These are phyloP conservation scores for Campylorhamphus procurvoides DNA, from an alignment of 2,113 vertebrate species.

Conservation along the genomic window DNA sequence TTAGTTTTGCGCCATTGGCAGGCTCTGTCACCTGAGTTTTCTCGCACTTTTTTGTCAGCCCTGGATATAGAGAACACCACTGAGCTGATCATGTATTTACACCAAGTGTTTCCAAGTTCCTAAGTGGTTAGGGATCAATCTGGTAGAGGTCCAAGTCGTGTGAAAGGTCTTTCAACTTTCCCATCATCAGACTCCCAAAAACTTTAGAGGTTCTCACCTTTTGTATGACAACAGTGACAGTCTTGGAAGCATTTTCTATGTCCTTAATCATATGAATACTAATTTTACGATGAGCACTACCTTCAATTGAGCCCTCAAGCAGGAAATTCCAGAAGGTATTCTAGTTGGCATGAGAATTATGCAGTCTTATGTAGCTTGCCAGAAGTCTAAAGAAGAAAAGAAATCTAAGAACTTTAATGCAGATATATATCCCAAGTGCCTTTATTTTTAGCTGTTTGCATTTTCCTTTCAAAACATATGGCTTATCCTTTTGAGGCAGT, in stretches of 20 bases:
- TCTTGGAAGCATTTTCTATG: background rate
- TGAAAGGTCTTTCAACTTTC: background rate
- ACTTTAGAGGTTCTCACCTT: background rate
- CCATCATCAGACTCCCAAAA: background rate
- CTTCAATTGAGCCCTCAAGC: background rate
- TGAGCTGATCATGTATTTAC: background rate
- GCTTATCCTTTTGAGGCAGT: background rate
- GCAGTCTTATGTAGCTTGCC: background rate
- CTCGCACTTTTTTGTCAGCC: background rate
- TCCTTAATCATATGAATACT: background rate
- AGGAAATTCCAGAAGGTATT: background rate
- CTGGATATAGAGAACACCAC: background rate
- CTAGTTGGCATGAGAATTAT: background rate
- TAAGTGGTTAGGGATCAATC: background rate
- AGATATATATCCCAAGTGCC: background rate
- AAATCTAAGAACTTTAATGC: background rate
- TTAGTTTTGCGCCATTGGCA: background rate
- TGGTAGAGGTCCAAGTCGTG: fast-evolving
- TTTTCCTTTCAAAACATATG: background rate
- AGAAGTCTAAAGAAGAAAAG: background rate
- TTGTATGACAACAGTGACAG: background rate
- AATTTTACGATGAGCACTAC: background rate
- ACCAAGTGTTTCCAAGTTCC: background rate
- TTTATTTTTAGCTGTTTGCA: background rate
- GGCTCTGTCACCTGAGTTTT: background rate